These are phyloP conservation scores for Andrena marginata DNA, from an alignment of 2,888 invertebrate genomes.

Conservation along the genomic window DNA sequence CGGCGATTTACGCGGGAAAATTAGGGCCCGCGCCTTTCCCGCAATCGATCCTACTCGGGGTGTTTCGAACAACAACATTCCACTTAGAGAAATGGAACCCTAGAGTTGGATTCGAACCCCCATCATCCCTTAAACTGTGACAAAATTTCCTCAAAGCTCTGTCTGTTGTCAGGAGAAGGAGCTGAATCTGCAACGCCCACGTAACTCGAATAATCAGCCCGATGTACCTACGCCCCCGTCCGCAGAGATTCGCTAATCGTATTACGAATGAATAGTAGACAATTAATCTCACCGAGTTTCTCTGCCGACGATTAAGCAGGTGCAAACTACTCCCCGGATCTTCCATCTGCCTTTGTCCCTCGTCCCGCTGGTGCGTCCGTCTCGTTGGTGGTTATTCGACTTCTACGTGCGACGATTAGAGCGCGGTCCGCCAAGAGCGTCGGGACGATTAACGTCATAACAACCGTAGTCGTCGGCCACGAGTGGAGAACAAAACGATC, in stretches of 20 bases:
- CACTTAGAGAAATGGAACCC: not conserved
- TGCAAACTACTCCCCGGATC: constrained; percentile 1
- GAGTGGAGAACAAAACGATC: constrained; percentile 51
- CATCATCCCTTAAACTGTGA: too few species aligned
- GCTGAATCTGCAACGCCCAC: not conserved
- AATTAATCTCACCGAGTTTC: constrained; percentile 54
- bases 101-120: too few species aligned
- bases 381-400: constrained; percentile 40
- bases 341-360: not conserved
- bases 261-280: constrained; percentile 52
- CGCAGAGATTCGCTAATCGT: constrained; percentile 7
- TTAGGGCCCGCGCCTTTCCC: constrained; percentile 70
- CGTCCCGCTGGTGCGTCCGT: not conserved
- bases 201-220: constrained; percentile 1
- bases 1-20: constrained; percentile 80
- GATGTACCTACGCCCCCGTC: not conserved
- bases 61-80: not conserved
- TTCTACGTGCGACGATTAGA: constrained; percentile 45
- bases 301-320: constrained; percentile 15
- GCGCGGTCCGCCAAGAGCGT: constrained; percentile 46
- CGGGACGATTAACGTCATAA: constrained; percentile 61
- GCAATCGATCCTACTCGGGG: constrained; percentile 43
- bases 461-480: constrained; percentile 34
- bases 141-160: too few species aligned
- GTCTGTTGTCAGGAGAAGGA: too few species aligned